These are phyloP conservation scores for Flexamia atlantica DNA, from an alignment of 2,888 invertebrate genomes.

Conservation along the genomic window DNA sequence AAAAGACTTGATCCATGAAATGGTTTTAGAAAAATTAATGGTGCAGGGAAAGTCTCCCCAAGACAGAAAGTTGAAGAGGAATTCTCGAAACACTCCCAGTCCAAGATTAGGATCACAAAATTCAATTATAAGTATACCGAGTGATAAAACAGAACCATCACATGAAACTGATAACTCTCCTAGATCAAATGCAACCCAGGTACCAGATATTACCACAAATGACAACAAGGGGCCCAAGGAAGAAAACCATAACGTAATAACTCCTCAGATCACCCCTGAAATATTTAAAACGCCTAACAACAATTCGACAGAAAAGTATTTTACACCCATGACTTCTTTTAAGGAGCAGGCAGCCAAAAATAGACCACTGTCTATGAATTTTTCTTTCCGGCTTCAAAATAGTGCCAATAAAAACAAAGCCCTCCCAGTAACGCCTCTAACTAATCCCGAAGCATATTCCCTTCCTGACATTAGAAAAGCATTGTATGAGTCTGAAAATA, in stretches of 20 bases:
- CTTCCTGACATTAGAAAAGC: slow-evolving; percentile 75
- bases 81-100: slow-evolving; percentile 65
- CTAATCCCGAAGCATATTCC: slow-evolving; percentile 74
- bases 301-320: slow-evolving; percentile 45
- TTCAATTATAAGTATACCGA: slow-evolving; percentile 62
- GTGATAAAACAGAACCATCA: slow-evolving; percentile 49
- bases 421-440: slow-evolving; percentile 58
- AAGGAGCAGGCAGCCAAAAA: slow-evolving; percentile 60
- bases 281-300: slow-evolving; percentile 14
- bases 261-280: not conserved
- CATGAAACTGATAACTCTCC: slow-evolving; percentile 1
- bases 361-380: slow-evolving; percentile 64
- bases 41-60: slow-evolving; percentile 79
- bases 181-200: slow-evolving; percentile 1
- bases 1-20: slow-evolving; percentile 88
- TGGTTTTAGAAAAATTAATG: slow-evolving; percentile 88
- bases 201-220: slow-evolving; percentile 8
- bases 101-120: slow-evolving; percentile 66
- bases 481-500: slow-evolving; percentile 72
- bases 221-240: not conserved
- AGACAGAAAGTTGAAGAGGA: slow-evolving; percentile 79
- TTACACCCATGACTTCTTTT: slow-evolving; percentile 63
- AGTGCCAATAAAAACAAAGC: slow-evolving; percentile 39
- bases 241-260: slow-evolving; percentile 44
- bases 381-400: slow-evolving; percentile 61